These are phyloP conservation scores for Erannis defoliaria DNA, from an alignment of 2,888 invertebrate species.

Conservation along the genomic window DNA sequence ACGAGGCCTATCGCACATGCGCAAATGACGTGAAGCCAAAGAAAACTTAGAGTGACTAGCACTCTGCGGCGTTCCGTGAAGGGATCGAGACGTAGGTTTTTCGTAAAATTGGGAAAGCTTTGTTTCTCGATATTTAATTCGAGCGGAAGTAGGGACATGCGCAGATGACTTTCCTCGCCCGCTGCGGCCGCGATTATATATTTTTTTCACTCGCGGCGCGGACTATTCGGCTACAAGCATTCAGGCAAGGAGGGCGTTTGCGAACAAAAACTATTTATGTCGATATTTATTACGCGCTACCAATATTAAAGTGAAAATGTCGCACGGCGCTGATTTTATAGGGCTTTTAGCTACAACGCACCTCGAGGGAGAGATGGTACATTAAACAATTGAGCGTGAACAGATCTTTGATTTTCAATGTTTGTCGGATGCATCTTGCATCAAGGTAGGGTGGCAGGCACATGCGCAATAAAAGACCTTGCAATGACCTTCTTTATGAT, in stretches of 20 bases:
- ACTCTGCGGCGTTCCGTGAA: conserved; percentile 8
- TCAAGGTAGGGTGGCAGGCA: conserved; percentile 17
- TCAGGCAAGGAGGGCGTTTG: conserved; percentile 16
- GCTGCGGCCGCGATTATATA: conserved; percentile 2
- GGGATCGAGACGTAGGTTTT: conserved; percentile 2
- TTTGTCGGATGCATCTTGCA: conserved; percentile 27
- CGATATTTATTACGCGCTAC: conserved; percentile 21
- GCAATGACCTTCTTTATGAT: conserved; percentile 12
- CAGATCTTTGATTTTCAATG: conserved; percentile 2
- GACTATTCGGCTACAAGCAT: conserved; percentile 14
- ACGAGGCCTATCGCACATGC: conserved; percentile 15
- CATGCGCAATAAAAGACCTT: conserved; percentile 31
- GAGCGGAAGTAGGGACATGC: conserved; percentile 25
- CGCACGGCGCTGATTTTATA: conserved; percentile 7
- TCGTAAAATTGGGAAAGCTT: conserved; percentile 11
- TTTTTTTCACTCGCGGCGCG: not conserved
- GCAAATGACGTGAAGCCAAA: not conserved
- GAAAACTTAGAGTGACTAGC: conserved; percentile 1
- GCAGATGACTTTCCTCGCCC: conserved; percentile 12
- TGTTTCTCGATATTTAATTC: conserved; percentile 27
- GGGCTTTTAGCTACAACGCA: not conserved
- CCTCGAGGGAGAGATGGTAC: not conserved
- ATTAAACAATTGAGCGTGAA: not conserved
- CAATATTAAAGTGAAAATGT: not conserved
- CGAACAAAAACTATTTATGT: conserved; percentile 3